Evolutionary conservation across 1,140 invertebrate genomes (phyloP), one percentile per base, ranked within the genome.

Genomic region (Lasioglossum albipes): DNA sequence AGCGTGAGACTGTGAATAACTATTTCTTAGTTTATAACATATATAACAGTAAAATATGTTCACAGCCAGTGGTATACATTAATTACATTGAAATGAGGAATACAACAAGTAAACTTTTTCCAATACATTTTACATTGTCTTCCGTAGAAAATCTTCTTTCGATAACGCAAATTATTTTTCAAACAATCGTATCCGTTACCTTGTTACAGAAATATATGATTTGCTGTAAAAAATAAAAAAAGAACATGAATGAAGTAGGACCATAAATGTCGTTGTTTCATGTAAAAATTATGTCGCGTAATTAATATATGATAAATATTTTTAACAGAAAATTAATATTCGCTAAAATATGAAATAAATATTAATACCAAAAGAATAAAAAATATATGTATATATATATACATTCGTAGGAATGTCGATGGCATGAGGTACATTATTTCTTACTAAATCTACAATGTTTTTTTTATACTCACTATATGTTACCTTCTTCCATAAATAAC

Each of bases 401-500:
- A 59, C 57, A 86, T 89, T 88, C 87, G 88, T 85, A 84, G 86
- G 84, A 90, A 86, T 87, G 75, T 88, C 66, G 67, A 52, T 80
- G 81, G 67, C 81, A 85, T 75, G 64, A 76, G 66, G 75, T 84
- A 79, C 62, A 67, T 76, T 84, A 88, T 79, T 77, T 66, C 79
- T 70, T 64, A 67, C 49, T 76, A 64, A 49, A 72, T 76, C 78
- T 85, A 85, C 16, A 82, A 66, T 80, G 59, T 81, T 72, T 64
- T 67, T 80, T 81, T 73, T 59, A 69, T 83, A 84, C 61, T 86
- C 13, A 83, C 52, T 81, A 86, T 79, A 75, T 83, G 65, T 74
- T 27, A 68, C 12, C 9, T 78, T 74, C n/a, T 41, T 65, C 57
- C 64, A 52, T 72, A 45, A 61, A 78, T 77, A 81, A 78, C 73